phyloP scores from a whole-genome alignment of 2,113 vertebrate species.

The Xiphophorus hellerii region DNA sequence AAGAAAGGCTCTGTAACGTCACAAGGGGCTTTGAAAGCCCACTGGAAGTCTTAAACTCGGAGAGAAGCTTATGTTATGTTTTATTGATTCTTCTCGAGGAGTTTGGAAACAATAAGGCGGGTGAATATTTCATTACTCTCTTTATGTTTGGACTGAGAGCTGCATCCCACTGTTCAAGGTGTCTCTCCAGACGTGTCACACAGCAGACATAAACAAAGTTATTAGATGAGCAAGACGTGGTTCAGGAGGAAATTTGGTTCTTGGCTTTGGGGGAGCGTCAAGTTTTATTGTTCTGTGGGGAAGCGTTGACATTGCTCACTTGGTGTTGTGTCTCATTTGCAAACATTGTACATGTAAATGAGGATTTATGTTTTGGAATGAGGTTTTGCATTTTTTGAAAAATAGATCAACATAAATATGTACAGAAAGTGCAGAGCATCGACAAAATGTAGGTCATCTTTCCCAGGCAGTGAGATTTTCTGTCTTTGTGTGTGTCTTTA shows the following conservation, averaged over 20 bases:
- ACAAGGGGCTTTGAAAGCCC: slow-evolving; percentile 71
- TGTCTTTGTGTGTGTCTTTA: slow-evolving; percentile 49
- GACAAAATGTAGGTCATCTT: slow-evolving; percentile 72
- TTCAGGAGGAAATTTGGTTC: slow-evolving; percentile 55
- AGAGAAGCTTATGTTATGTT: slow-evolving; percentile 70
- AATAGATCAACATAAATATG: slow-evolving; percentile 66
- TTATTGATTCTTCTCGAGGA: slow-evolving; percentile 77
- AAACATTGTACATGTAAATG: slow-evolving; percentile 59
- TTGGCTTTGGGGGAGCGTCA: slow-evolving; percentile 51
- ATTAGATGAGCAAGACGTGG: slow-evolving; percentile 69
- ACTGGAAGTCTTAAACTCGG: slow-evolving; percentile 74
- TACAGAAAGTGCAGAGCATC: slow-evolving; percentile 61
- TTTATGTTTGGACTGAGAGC: slow-evolving; percentile 72
- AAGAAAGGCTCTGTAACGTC: slow-evolving; percentile 59
- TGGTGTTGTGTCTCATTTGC: slow-evolving; percentile 33
- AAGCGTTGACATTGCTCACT: slow-evolving; percentile 57
- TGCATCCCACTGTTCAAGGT: slow-evolving; percentile 68
- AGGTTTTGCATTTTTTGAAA: slow-evolving; percentile 37
- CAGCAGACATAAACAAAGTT: slow-evolving; percentile 74
- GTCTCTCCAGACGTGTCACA: slow-evolving; percentile 69
- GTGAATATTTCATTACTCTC: slow-evolving; percentile 74
- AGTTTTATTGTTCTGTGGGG: slow-evolving; percentile 61
- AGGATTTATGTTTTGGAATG: slow-evolving; percentile 61
- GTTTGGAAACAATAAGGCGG: slow-evolving; percentile 75
- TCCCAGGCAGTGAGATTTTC: slow-evolving; percentile 43